Conservation (phyloP, 1,140 invertebrate species). For the Dreissena polymorpha region DNA sequence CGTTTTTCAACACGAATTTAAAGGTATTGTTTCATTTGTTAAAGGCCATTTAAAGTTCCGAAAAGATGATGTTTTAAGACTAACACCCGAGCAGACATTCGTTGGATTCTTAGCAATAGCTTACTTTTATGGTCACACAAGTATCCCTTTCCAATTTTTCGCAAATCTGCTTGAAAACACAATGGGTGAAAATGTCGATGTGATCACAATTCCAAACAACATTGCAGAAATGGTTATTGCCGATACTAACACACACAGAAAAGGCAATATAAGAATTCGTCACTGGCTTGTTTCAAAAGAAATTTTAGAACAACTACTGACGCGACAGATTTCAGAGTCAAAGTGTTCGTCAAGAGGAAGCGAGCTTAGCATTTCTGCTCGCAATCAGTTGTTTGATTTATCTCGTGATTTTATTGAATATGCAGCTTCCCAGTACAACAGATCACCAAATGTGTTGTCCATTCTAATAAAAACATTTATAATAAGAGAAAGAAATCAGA, state of each 20-base stretch:
- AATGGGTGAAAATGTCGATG: slow-evolving; percentile 45
- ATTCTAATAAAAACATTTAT: slow-evolving; percentile 62
- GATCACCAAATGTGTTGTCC: slow-evolving; percentile 9
- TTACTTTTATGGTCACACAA: slow-evolving; percentile 60
- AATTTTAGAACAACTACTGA: slow-evolving; percentile 63
- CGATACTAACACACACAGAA: slow-evolving; percentile 29
- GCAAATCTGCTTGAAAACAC: slow-evolving; percentile 42
- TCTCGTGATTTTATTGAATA: slow-evolving; percentile 60
- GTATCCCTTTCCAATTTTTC: slow-evolving; percentile 61
- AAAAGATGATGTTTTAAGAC: neutral
- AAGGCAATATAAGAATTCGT: slow-evolving; percentile 56
- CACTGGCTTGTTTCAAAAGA: slow-evolving; percentile 57
- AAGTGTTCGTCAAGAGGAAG: neutral
- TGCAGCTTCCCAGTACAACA: slow-evolving; percentile 45
- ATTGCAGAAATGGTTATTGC: slow-evolving; percentile 53
- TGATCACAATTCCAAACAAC: slow-evolving; percentile 50
- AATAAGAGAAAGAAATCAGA: slow-evolving; percentile 53
- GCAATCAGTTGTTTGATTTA: slow-evolving; percentile 45
- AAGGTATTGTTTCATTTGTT: slow-evolving; percentile 54
- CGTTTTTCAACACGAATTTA: slow-evolving; percentile 56
- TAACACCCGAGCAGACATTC: slow-evolving; percentile 44
- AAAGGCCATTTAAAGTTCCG: slow-evolving; percentile 56
- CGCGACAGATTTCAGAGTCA: neutral
- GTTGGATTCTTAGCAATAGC: slow-evolving; percentile 56
- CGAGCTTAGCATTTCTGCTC: slow-evolving; percentile 34